Evolutionary conservation across 2,888 invertebrate species (phyloP).

Genomic region (Tetramorium bicarinatum): DNA sequence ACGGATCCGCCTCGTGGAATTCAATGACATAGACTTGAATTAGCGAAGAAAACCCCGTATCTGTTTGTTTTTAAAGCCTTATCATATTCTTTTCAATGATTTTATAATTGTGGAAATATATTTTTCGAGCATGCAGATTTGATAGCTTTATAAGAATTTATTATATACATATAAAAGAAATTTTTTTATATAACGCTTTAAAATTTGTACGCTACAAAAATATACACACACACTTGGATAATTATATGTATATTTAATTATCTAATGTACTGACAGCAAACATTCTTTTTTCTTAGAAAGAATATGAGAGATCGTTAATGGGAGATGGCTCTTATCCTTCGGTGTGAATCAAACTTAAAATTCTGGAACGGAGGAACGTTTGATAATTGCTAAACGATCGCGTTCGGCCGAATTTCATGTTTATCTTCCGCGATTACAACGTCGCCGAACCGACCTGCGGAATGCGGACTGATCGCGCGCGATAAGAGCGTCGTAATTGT

Average conservation of each 20-base stretch:
- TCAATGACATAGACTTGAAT: slow-evolving; percentile 48
- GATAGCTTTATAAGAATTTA: too few relatives aligned
- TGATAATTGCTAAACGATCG: slow-evolving; percentile 67
- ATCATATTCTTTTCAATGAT: background rate
- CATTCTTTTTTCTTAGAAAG: background rate
- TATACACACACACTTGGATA: background rate
- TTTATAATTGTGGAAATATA: background rate
- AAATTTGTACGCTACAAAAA: background rate
- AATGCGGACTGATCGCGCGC: slow-evolving; percentile 71
- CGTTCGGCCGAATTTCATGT: slow-evolving; percentile 55
- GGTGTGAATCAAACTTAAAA: slow-evolving; percentile 10
- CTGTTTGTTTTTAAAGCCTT: background rate
- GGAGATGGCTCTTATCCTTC: background rate
- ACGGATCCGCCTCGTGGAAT: slow-evolving; percentile 68
- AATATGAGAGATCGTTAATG: slow-evolving; percentile 10
- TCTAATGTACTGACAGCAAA: background rate
- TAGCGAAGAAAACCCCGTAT: background rate
- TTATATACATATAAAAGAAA: too few relatives aligned
- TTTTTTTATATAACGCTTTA: background rate
- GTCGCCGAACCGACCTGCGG: slow-evolving; percentile 55
- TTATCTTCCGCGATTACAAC: slow-evolving; percentile 69
- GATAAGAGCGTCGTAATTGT: slow-evolving; percentile 69
- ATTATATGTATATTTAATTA: background rate
- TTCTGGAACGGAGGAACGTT: slow-evolving; percentile 42
- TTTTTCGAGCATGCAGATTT: background rate